Evolutionary conservation across 2,888 invertebrate species (phyloP).

Genomic region (Piscicola geometra): DNA sequence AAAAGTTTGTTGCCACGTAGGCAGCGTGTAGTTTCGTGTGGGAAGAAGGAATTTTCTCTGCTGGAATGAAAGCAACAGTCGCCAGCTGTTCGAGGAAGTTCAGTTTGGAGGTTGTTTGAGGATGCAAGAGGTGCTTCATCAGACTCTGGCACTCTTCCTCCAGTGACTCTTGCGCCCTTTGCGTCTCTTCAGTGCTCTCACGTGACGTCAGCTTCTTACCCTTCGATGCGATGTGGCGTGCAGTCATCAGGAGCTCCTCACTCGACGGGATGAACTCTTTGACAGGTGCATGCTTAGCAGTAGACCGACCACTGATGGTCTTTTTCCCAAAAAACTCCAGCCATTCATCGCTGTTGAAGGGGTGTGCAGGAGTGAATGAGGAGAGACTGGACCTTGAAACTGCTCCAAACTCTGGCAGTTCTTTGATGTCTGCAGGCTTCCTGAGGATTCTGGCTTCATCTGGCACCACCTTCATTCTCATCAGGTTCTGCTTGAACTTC

Average conservation of each 20-base stretch:
- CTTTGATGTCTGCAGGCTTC: conserved; percentile 37
- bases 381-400: not conserved
- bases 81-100: conserved; percentile 38
- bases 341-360: conserved; percentile 44
- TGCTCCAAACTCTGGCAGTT: conserved; percentile 20
- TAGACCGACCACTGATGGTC: not conserved
- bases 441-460: conserved; percentile 31
- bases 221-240: conserved; percentile 41
- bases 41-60: conserved; percentile 39
- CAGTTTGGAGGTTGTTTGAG: conserved; percentile 36
- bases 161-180: conserved; percentile 28
- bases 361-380: conserved; percentile 43
- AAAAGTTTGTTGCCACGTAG: conserved; percentile 21
- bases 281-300: not conserved
- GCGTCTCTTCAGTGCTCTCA: not conserved
- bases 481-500: conserved; percentile 36
- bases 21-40: conserved; percentile 39
- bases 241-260: conserved; percentile 42
- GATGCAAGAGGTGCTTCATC: conserved; percentile 43
- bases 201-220: conserved; percentile 12
- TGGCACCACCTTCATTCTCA: conserved; percentile 40
- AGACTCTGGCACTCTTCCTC: conserved; percentile 40
- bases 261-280: conserved; percentile 38
- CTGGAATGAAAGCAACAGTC: conserved; percentile 43
- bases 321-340: conserved; percentile 41